These are phyloP conservation scores for Mandrillus leucophaeus DNA, from an alignment of 2,113 vertebrate species.

Conservation along the genomic window DNA sequence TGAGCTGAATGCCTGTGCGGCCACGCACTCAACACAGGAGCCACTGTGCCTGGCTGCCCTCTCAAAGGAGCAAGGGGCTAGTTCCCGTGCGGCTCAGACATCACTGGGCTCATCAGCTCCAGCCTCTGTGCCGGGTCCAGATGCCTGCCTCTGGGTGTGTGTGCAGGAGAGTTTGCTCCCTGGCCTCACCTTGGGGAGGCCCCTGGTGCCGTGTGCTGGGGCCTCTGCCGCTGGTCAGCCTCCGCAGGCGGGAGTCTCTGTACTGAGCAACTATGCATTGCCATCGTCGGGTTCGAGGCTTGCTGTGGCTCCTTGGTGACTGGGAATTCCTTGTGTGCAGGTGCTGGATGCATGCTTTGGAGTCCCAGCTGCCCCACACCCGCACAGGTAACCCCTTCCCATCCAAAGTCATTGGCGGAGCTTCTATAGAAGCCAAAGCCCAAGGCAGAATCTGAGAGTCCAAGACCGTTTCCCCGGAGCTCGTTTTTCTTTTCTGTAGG, in stretches of 20 bases:
- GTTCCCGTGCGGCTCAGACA: background rate
- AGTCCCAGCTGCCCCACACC: background rate
- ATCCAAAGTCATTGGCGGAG: constrained; percentile 33
- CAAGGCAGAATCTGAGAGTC: constrained; percentile 61
- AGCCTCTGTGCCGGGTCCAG: background rate
- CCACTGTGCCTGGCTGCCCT: background rate
- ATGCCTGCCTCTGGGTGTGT: too few relatives aligned
- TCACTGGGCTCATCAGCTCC: background rate
- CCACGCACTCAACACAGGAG: too few relatives aligned
- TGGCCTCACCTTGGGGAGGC: background rate
- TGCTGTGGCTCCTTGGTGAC: background rate
- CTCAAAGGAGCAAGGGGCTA: background rate
- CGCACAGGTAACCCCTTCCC: background rate
- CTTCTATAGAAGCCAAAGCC: constrained; percentile 59
- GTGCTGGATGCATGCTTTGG: background rate
- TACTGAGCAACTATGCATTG: background rate
- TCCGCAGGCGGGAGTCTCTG: background rate
- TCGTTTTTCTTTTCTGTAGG: constrained; percentile 23
- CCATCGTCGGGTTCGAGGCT: accelerated
- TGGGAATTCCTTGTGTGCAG: background rate
- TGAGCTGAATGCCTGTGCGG: background rate
- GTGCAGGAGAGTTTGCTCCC: background rate
- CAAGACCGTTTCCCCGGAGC: constrained; percentile 63
- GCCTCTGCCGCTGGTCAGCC: accelerated
- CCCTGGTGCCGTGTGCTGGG: background rate